Conservation (phyloP, 2,113 vertebrate genomes). For the Galbula dea region DNA sequence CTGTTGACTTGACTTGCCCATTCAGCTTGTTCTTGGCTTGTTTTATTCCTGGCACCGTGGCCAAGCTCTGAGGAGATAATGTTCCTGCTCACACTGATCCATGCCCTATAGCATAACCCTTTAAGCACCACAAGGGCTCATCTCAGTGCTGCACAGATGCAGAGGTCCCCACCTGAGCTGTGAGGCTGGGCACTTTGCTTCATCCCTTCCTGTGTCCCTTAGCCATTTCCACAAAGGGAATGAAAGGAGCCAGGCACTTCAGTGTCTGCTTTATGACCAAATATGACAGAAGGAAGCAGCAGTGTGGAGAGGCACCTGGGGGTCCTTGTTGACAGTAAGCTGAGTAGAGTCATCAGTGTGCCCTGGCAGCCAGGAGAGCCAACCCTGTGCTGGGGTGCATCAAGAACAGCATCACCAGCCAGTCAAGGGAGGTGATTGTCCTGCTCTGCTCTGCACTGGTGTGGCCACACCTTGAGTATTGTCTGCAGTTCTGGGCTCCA, state of each 20-base stretch:
- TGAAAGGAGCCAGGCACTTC: background rate
- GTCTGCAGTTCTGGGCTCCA: no score
- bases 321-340: no score
- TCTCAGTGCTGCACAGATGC: background rate
- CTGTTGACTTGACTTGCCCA: background rate
- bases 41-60: background rate
- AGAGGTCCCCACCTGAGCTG: background rate
- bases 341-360: no score
- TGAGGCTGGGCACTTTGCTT: background rate
- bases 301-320: no score
- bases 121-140: background rate
- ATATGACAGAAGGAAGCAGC: background rate
- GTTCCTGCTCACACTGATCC: background rate
- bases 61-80: background rate
- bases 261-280: background rate
- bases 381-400: no score
- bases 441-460: no score
- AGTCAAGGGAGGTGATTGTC: no score
- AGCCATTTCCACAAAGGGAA: background rate
- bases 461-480: no score
- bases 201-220: background rate
- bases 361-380: no score
- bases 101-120: background rate
- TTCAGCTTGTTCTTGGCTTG: background rate
- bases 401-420: no score